Base-by-base conservation (phyloP, 2,888 invertebrate species). In the Liopterus haemorrhoidalis region DNA sequence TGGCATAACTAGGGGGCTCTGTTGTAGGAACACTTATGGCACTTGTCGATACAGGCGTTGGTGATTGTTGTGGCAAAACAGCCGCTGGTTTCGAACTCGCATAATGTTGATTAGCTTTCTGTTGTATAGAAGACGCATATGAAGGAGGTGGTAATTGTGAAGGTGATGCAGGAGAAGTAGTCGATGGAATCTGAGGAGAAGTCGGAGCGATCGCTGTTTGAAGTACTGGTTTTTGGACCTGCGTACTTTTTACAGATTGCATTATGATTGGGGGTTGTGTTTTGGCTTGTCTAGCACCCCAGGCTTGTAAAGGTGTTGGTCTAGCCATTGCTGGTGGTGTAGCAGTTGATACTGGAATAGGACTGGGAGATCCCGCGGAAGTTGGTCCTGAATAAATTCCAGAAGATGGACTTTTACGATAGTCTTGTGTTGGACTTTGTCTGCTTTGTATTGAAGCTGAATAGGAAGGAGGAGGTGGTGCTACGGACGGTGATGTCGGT, bases 181-280 rank as follows among this genome's bases (percentile, higher is more conserved):
- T 49, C 14, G 50, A 49, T 3, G 78, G 74, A 15, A 79, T 74
- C 41, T 78, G 78, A 2, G 87, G 87, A 9, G 86, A 80, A 18
- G 85, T 82, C 1, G 93, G 93, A n/a, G 90, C 93, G 36, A 92
- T 89, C 6, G 95, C 95, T 11, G 93, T 95, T 70, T 95, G 95
- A 52, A 94, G 71, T 19, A 93, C 82, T 0, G 95, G 95, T 65
- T 94, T 95, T 63, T 92, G 92, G 25, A 92, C 93, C 68, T 93
- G 92, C 12, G 92, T 92, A 70, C 92, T 92, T 66, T 91, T 91
- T 12, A 95, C 95, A 20, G 92, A 90, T 66, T 94, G 93, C 92
- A 94, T 95, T 51, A 95, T 93, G 53, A 95, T 89, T 5, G 93
- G 92, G 36, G 91, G 86, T 61, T 92, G 92, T 14, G 91, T 84